Conservation (phyloP, 1,140 invertebrate species). For the Frieseomelitta varia region DNA sequence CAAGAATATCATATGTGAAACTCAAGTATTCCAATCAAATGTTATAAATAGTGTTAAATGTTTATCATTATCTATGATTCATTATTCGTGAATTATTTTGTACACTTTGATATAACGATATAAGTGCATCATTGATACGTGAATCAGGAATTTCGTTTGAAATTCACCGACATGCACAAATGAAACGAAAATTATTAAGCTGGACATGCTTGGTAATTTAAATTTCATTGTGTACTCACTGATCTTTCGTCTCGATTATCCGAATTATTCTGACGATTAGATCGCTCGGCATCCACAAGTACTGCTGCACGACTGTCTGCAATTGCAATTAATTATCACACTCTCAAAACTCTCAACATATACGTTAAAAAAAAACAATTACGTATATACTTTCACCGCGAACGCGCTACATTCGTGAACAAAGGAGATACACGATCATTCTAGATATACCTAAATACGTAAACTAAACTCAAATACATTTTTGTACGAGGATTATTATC, state of each 20-base stretch:
- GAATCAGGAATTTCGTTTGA: not conserved
- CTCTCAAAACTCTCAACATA: not conserved
- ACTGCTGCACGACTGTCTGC: constrained; percentile 37
- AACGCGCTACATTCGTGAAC: not conserved
- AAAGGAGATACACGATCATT: not conserved
- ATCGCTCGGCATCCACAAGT: constrained; percentile 8
- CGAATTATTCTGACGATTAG: constrained; percentile 7
- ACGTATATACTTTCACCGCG: not conserved
- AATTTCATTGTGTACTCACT: constrained; percentile 6
- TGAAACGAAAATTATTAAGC: not conserved
- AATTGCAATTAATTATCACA: not conserved
- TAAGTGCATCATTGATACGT: not conserved
- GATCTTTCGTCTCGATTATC: constrained; percentile 21
- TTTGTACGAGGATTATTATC: not conserved
- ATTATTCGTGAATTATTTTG: not conserved
- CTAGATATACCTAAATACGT: not conserved
- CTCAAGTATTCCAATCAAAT: not conserved
- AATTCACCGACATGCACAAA: not conserved
- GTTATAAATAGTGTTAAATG: not conserved
- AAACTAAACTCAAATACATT: not conserved
- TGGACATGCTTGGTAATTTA: not conserved
- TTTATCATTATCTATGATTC: not conserved
- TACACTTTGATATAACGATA: too few species aligned
- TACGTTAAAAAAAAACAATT: not conserved
- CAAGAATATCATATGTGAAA: not conserved